Base-by-base conservation (phyloP, 2,113 vertebrate species). In the Atherinomorus stipes region DNA sequence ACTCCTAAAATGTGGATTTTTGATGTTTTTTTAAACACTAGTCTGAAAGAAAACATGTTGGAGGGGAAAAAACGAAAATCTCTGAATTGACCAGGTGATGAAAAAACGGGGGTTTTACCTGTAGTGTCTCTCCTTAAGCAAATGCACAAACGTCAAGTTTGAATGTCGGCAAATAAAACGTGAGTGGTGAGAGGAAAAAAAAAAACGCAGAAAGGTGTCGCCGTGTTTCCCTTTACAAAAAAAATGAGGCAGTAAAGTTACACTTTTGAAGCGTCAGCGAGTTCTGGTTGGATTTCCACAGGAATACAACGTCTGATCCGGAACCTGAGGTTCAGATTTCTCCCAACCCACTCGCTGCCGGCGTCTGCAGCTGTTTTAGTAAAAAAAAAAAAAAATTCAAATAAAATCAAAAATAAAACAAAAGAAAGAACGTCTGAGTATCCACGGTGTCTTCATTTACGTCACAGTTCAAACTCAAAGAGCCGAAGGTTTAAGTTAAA, bases 391-490 rank as follows among this genome's bases (percentile, higher is more conserved):
- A 34, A 34, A 4, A 8, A 34, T n/a, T n/a, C n/a, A 34, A 34
- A 34, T 9, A 6, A 34, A 34, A 34, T 7, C 31, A 4, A 4
- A 9, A 34, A 26, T n/a, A n/a, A n/a, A n/a, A n/a, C n/a, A n/a
- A n/a, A 6, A 15, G 13, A 28, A n/a, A 64, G 0, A 44, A 50
- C 40, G 13, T 21, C 4, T 47, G n/a, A 40, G 3, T 2, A 7
- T 51, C 42, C 37, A 26, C 1, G 28, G 49, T 16, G 45, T 71
- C 73, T 58, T 59, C 10, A 16, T 56, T 62, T 15, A 81, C 54
- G 45, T 87, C 81, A 81, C 77, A 81, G 80, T 69, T 84, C 70
- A 11, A 78, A 44, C 42, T 44, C 42, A 44, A 44, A 45, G 18
- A 78, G 58, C 52, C 28, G 23, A 68, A 62, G 45, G 57, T 51